Conservation (phyloP, 2,797 vertebrate species). For the Tympanoctomys barrerae region DNA sequence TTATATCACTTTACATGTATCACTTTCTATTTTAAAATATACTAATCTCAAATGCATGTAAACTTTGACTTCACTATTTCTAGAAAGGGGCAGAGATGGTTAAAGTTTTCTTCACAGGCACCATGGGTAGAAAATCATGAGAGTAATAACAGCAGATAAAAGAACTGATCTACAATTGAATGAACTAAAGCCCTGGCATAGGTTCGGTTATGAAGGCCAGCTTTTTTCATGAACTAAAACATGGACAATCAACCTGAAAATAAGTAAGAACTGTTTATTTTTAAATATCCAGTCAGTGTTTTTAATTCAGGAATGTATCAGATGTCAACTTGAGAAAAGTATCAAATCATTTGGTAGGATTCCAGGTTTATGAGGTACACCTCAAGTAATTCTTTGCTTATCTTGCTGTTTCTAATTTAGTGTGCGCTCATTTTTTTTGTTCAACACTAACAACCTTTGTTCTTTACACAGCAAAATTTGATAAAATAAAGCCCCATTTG, state of each 20-base stretch:
- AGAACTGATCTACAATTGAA: neutral
- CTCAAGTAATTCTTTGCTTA: constrained; percentile 8
- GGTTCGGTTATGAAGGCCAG: neutral
- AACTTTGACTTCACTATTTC: constrained; percentile 11
- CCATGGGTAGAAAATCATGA: neutral
- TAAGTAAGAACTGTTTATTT: constrained; percentile 36
- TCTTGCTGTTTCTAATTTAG: constrained; percentile 38
- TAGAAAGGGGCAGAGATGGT: neutral
- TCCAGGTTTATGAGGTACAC: constrained; percentile 2
- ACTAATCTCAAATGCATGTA: neutral
- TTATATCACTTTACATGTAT: neutral
- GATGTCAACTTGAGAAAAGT: constrained; percentile 35
- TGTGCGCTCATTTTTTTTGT: constrained; percentile 36
- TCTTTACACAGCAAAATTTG: constrained; percentile 24
- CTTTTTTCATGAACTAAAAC: constrained; percentile 19
- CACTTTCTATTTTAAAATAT: constrained; percentile 21
- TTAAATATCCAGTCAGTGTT: constrained; percentile 27
- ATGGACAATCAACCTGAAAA: constrained; percentile 24
- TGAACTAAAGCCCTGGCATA: neutral
- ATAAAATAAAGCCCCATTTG: constrained; percentile 1
- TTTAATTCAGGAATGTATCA: constrained; percentile 63
- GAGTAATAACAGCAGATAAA: neutral
- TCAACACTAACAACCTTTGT: neutral
- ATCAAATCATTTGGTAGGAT: neutral
- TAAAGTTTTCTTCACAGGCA: neutral